Conservation (phyloP, 2,888 invertebrate species). For the Drosophila borealis region DNA sequence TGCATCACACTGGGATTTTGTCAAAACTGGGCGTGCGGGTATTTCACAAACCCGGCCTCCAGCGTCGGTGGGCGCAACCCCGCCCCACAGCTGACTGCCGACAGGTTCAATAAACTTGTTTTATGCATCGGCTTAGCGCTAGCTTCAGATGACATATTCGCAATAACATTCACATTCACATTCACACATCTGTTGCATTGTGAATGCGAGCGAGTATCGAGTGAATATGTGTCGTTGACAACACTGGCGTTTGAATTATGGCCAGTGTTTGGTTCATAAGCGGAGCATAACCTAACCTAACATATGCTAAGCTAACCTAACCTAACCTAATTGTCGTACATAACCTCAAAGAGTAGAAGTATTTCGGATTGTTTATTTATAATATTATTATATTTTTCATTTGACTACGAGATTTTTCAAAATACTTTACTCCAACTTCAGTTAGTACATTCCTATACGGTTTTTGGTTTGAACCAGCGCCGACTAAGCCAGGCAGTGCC, state of each 20-base stretch:
- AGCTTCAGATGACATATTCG: constrained; percentile 33
- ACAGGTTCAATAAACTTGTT: constrained; percentile 78
- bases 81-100: constrained; percentile 43
- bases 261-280: neutral
- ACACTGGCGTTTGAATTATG: neutral
- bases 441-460: neutral
- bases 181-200: constrained; percentile 33
- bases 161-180: constrained; percentile 17
- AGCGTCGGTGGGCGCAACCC: constrained; percentile 13
- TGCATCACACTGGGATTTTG: constrained; percentile 11
- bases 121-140: constrained; percentile 29
- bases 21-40: constrained; percentile 20
- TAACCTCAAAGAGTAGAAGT: too few relatives aligned
- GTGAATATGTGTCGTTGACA: too few relatives aligned
- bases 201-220: constrained; percentile 4
- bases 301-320: too few relatives aligned
- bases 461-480: too few relatives aligned
- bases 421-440: neutral
- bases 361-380: too few relatives aligned
- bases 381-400: too few relatives aligned
- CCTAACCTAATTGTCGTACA: too few relatives aligned
- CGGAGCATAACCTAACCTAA: too few relatives aligned
- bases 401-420: neutral
- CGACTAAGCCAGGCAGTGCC: neutral
- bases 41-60: constrained; percentile 45